Conservation (phyloP, 2,888 invertebrate genomes). For the Tuberolachnus salignus region DNA sequence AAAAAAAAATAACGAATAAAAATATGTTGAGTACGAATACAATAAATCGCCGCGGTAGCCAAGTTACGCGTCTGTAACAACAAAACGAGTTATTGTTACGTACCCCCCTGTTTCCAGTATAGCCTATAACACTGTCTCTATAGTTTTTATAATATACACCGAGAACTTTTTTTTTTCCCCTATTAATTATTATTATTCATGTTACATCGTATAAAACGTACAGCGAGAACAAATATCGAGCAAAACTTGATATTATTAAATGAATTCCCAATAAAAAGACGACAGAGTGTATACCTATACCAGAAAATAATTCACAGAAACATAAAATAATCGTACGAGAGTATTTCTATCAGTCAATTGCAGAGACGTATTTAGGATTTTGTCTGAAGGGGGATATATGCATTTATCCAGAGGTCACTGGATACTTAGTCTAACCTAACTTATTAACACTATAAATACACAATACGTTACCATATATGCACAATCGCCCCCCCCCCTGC, state of each 20-base stretch:
- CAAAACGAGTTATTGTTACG: conserved; percentile 30
- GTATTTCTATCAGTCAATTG: no score
- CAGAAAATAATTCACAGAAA: not conserved
- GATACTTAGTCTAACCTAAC: no score
- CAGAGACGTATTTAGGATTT: no score
- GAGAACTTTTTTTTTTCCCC: conserved; percentile 8
- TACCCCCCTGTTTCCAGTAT: not conserved
- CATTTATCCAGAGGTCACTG: no score
- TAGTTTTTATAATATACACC: not conserved
- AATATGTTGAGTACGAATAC: not conserved
- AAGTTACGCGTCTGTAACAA: conserved; percentile 29
- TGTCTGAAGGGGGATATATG: no score
- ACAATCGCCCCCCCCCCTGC: no score
- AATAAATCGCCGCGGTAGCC: conserved; percentile 3
- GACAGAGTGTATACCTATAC: no score
- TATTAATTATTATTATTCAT: conserved; percentile 11
- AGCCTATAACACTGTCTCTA: not conserved
- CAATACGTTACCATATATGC: no score
- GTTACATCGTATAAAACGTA: not conserved
- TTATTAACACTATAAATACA: no score
- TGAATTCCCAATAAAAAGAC: not conserved
- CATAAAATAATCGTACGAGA: no score
- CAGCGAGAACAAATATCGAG: not conserved
- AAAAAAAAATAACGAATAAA: not conserved
- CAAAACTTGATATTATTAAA: not conserved